Percentiles rank a stretch among this genome's conserved stretches.
These are phyloP conservation scores for Lycaena phlaeas DNA, from an alignment of 2,888 invertebrate species.

Conservation along the genomic window DNA sequence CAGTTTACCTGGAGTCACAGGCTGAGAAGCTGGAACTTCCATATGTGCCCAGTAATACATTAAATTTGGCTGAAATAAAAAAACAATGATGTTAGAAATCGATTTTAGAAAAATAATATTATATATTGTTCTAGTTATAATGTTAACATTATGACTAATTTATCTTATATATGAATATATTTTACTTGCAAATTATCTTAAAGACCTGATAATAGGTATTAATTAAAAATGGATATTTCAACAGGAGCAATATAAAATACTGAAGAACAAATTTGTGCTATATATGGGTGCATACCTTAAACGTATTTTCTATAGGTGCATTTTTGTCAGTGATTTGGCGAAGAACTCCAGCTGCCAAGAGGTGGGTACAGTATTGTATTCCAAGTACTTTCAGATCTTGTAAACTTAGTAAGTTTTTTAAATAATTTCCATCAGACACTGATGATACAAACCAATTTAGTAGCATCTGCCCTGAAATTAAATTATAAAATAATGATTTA, in stretches of 20 bases:
- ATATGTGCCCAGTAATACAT: conserved; percentile 95
- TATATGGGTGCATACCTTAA: too few species aligned
- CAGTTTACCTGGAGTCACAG: conserved; percentile 82
- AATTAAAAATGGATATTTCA: too few species aligned
- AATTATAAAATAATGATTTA: too few species aligned
- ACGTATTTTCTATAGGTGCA: conserved; percentile 76
- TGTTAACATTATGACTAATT: too few species aligned
- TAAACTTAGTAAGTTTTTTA: conserved; percentile 74
- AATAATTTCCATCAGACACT: conserved; percentile 78
- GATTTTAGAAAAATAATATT: too few species aligned
- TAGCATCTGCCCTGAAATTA: conserved; percentile 88
- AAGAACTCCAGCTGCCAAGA: conserved; percentile 89
- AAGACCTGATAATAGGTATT: too few species aligned
- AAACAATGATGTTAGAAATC: too few species aligned
- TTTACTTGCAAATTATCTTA: too few species aligned
- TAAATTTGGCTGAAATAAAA: conserved; percentile 81
- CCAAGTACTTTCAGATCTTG: conserved; percentile 85
- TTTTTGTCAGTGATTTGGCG: conserved; percentile 84
- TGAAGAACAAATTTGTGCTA: too few species aligned
- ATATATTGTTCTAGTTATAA: too few species aligned
- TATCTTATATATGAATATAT: too few species aligned
- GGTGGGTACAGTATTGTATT: conserved; percentile 88
- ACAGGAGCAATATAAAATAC: too few species aligned
- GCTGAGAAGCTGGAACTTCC: conserved; percentile 77
- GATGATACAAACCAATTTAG: conserved; percentile 91